Evolutionary conservation across 1,140 invertebrate species (phyloP), one percentile per base, ranked within the genome.

Genomic region (Ganaspis sp.): DNA sequence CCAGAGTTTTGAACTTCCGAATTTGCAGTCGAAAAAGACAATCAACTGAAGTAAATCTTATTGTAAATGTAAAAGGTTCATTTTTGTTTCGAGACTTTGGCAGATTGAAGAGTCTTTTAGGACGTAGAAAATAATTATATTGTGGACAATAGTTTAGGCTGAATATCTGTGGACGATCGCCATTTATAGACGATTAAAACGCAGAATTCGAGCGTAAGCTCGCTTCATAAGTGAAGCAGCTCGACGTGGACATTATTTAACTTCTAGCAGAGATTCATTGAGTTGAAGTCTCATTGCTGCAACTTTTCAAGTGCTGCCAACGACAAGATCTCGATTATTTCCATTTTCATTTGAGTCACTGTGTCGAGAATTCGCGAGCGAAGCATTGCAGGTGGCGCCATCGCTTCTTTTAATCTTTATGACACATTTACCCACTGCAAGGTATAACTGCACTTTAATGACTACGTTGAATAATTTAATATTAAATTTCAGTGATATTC

Each of bases 391-490:
- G 58, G 26, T 64, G 58, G 58, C 58, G 58, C 58, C 58, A 64
- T 29, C 58, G 2, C 54, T 53, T 54, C 15, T 74, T 58, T 54
- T 74, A 64, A 74, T 74, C 73, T 74, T 64, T 26, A 49, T 5
- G 19, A 53, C 42, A 45, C 17, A 53, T 72, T 53, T 72, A 9
- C 49, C 5, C 21, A 26, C 40, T 45, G 40, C 21, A 58, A 29
- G 15, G 49, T 54, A 72, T 58, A 58, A 58, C 54, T 64, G 12
- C 15, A 29, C 58, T 80, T 73, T 77, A 77, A 80, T 77, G 73
- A 73, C 75, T 72, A 40, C 75, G 45, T 74, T 80, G 75, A 77
- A 80, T 80, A 80, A 80, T 75, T 77, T 80, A 34, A 75, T 76
- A 76, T 58, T 78, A 78, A 78, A 78, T 81, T 75, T 81, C 58